Base-by-base conservation (phyloP, 2,888 invertebrate genomes). In the Pammene fasciana region DNA sequence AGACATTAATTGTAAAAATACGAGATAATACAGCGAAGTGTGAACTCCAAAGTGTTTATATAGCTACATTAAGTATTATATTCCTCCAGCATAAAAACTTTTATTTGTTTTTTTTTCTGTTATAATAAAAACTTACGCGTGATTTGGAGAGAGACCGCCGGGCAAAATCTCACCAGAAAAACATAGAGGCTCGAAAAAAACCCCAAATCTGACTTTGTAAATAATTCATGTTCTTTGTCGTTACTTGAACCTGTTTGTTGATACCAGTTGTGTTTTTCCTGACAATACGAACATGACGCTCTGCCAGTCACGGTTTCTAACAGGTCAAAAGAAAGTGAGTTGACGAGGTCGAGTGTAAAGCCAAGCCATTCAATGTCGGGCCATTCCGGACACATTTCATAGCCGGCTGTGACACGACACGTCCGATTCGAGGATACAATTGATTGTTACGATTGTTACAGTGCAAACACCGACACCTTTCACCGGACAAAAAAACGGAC, bases 271-370 rank as follows among this genome's bases (percentile, higher is more conserved):
- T 55, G 62, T 68, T 71, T 75, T 26, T 77, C 79, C 79, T 84
- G 83, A 79, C 79, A 72, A 74, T 75, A 77, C 74, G 56, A 73
- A 75, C 71, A 72, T 78, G 80, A 84, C 77, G 81, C 26, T 26
- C 79, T 78, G 78, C 76, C 68, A 76, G 79, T 68, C 84, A 84
- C 85, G 86, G 83, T 82, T 84, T 83, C 82, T 84, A 85, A 85
- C 81, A 83, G 85, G 85, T 86, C 83, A 85, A 87, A 26, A 86
- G 88, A 88, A 89, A 89, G 88, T 76, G 79, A 83, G 76, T 78
- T 76, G 73, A 64, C 77, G 77, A 83, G 82, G 81, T 82, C 78
- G 76, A 75, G 72, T 75, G 77, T 76, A 76, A 75, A 80, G 82
- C 75, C 79, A 78, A 77, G 76, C 78, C 78, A 79, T 80, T 82